Percentiles rank a stretch among this genome's conserved stretches.
Evolutionary conservation across 2,113 vertebrate species (phyloP).

Genomic region (Phrynosoma blainvillii): DNA sequence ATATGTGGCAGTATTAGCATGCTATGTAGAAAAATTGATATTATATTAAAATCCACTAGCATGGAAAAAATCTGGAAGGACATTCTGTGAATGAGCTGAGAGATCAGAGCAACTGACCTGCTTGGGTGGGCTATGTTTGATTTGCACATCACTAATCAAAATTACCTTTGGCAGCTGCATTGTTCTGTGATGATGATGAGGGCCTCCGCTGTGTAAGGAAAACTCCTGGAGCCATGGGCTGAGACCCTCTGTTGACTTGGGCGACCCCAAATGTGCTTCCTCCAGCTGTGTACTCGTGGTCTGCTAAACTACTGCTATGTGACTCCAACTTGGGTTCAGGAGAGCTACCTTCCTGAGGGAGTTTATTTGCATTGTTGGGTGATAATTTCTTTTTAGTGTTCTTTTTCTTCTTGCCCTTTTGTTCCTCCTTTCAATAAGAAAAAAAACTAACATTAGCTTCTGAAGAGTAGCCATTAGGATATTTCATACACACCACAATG

Average conservation of each 20-base stretch:
- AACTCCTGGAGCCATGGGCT: slow-evolving; percentile 95
- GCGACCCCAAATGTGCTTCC: slow-evolving; percentile 78
- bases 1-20: no score
- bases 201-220: slow-evolving; percentile 93
- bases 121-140: no score
- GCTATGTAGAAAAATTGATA: no score
- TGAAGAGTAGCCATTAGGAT: slow-evolving; percentile 2
- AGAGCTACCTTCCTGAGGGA: slow-evolving; percentile 90
- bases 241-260: slow-evolving; percentile 82
- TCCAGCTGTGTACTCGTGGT: slow-evolving; percentile 90
- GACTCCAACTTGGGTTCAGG: slow-evolving; percentile 88
- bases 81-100: no score
- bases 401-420: slow-evolving; percentile 97
- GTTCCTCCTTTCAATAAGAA: slow-evolving; percentile 89
- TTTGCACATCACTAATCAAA: background rate
- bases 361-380: slow-evolving; percentile 78
- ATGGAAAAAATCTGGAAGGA: no score
- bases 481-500: no score
- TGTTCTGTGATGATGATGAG: slow-evolving; percentile 92
- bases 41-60: no score
- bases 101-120: no score
- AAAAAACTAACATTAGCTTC: slow-evolving; percentile 58
- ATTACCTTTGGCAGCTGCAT: slow-evolving; percentile 86
- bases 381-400: slow-evolving; percentile 92
- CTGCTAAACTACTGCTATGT: slow-evolving; percentile 87